Base-by-base conservation (phyloP, 2,113 vertebrate species). In the Callithrix jacchus region DNA sequence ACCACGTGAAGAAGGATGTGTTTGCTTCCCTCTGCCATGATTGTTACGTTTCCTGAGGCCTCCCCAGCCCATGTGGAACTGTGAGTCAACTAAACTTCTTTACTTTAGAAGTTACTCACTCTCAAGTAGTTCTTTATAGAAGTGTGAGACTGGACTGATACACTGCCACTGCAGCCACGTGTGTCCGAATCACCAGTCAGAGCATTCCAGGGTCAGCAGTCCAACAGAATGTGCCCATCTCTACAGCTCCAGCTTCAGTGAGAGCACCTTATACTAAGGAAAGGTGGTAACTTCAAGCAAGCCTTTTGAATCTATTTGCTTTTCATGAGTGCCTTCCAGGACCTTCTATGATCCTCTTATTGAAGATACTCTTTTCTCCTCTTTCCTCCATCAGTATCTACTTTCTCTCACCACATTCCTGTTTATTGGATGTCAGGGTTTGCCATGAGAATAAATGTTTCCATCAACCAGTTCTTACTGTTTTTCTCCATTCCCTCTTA, bases 91-190 rank as follows among this genome's bases (percentile, higher is more conserved):
- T 30, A 30, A 64, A 64, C 61, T 13, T 64, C 61, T 30, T 64
- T 64, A 27, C 27, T 64, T 30, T 64, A 64, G 30, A 64, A 64
- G 30, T 64, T 64, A 64, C 61, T 30, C 25, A 30, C 61, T 64
- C 27, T 30, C 61, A 64, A 27, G 61, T 6, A 64, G 61, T 64
- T 64, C 61, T 64, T 64, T 64, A 13, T 13, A 30, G 27, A 13
- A 64, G 27, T 5, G 10, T 64, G 61, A 64, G 61, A 64, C 13
- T 2, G 61, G 61, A 64, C 27, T 64, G 11, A 30, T 64, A 64
- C 61, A 64, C 11, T 30, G 68, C 74, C 14, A 0, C 23, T 14
- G 4, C 1, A 14, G 70, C 9, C 32, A 3, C 0, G 2, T 4
- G 17, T 7, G 27, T 58, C 77, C 35, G n/a, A 27, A 35, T 8